Percentiles rank a stretch among this genome's conserved stretches.
Evolutionary conservation across 2,888 invertebrate species (phyloP).

Genomic region (Epistrophe grossulariae): DNA sequence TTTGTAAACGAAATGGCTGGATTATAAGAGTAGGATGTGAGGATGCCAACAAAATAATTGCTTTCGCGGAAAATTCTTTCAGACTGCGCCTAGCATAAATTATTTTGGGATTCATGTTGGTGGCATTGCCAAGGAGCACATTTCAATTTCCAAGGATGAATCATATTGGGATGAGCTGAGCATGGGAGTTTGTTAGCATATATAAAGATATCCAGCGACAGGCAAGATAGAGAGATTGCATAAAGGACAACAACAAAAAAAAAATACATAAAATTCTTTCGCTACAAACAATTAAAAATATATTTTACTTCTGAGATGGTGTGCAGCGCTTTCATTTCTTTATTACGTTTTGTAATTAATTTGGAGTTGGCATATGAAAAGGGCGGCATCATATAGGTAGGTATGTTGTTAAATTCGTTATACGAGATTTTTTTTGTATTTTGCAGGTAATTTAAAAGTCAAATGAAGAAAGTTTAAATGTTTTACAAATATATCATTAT

Average conservation of each 20-base stretch:
- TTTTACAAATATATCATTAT: neutral
- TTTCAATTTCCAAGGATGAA: conserved; percentile 70
- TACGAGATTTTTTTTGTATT: neutral
- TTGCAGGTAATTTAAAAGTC: neutral
- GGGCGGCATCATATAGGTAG: neutral
- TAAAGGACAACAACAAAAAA: conserved; percentile 44
- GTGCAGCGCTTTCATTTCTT: conserved; percentile 13
- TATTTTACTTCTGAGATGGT: conserved; percentile 45
- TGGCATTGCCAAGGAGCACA: conserved; percentile 44
- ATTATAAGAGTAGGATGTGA: conserved; percentile 58
- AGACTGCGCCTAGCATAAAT: conserved; percentile 71
- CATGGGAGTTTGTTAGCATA: neutral
- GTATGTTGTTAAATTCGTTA: neutral
- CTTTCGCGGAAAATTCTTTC: conserved; percentile 66
- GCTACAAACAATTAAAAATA: conserved; percentile 67
- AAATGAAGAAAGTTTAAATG: neutral
- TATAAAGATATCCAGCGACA: conserved; percentile 11
- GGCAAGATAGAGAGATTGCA: neutral
- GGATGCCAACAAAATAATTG: conserved; percentile 72
- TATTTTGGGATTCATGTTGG: conserved; percentile 53
- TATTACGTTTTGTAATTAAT: conserved; percentile 55
- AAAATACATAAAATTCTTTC: conserved; percentile 36
- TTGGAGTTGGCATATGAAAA: neutral
- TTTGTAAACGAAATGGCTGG: conserved; percentile 60
- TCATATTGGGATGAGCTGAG: conserved; percentile 13